These are phyloP conservation scores for Archocentrus centrarchus DNA, from an alignment of 2,113 vertebrate genomes.

Conservation along the genomic window DNA sequence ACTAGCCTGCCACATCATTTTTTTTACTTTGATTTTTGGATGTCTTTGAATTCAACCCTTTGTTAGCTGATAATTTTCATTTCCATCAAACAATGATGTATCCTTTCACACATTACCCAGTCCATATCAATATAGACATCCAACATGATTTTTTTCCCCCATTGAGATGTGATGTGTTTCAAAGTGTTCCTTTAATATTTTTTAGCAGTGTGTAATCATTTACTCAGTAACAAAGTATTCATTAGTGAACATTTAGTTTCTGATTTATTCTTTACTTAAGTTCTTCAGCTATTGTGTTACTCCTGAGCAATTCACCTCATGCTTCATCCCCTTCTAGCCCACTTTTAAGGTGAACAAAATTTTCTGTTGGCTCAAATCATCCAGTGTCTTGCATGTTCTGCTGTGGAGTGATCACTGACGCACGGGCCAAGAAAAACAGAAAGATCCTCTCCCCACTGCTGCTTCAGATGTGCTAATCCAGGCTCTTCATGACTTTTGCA, in stretches of 20 bases:
- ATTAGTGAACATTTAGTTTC: neutral
- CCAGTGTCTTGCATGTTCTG: constrained; percentile 30
- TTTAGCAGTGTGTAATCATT: neutral
- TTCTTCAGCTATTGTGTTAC: neutral
- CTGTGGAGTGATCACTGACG: constrained; percentile 60
- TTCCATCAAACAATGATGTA: no score
- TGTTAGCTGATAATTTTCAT: no score
- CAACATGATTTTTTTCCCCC: no score
- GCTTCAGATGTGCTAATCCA: constrained; percentile 78
- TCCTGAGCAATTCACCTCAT: neutral
- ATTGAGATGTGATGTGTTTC: no score
- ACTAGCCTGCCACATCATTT: no score
- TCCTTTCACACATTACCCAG: no score
- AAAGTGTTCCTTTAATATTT: no score
- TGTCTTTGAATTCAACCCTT: no score
- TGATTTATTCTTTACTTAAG: neutral
- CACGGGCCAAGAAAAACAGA: constrained; percentile 72
- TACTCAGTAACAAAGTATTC: constrained; percentile 20
- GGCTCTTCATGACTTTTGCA: constrained; percentile 64
- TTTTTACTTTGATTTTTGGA: no score
- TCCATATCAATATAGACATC: no score
- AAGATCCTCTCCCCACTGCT: constrained; percentile 41
- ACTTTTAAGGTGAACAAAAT: constrained; percentile 46
- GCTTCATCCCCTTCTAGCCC: neutral
- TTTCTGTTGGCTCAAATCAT: constrained; percentile 30